phyloP scores from a whole-genome alignment of 2,113 vertebrate species.

The Vulpes lagopus region DNA sequence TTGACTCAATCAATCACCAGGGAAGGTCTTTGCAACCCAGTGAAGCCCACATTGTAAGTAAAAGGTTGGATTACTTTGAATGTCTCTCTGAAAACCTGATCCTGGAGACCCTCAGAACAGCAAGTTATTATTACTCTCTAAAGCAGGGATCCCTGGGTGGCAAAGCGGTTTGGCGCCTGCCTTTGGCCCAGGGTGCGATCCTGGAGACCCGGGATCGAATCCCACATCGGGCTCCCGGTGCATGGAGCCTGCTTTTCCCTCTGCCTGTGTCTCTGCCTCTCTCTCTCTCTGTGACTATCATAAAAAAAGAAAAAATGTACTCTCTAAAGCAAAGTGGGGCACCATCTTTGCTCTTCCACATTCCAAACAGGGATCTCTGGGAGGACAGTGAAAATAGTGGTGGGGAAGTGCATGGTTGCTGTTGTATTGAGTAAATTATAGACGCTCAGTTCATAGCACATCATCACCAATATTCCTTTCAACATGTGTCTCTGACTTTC shows the following conservation, averaged over 20 bases:
- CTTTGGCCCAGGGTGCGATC: no score
- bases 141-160: not conserved
- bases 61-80: not conserved
- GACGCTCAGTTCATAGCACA: not conserved
- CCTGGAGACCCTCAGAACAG: not conserved
- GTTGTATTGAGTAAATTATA: not conserved
- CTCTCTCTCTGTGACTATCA: no score
- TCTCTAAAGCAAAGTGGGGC: not conserved
- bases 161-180: no score
- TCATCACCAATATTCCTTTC: not conserved
- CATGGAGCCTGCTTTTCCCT: no score
- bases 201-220: no score
- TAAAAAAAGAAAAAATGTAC: not conserved
- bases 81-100: not conserved
- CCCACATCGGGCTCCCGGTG: no score
- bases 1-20: slow-evolving; percentile 3
- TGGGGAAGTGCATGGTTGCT: not conserved
- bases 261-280: no score
- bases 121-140: not conserved
- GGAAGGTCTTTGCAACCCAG: not conserved
- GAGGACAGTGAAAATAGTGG: not conserved
- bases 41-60: not conserved
- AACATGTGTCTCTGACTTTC: not conserved
- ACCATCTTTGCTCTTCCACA: not conserved
- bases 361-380: not conserved